A percentile compares a stretch with the other conserved stretches of the same genome.
Conservation (phyloP, 1,140 invertebrate genomes). For the Bombus difficillimus region DNA sequence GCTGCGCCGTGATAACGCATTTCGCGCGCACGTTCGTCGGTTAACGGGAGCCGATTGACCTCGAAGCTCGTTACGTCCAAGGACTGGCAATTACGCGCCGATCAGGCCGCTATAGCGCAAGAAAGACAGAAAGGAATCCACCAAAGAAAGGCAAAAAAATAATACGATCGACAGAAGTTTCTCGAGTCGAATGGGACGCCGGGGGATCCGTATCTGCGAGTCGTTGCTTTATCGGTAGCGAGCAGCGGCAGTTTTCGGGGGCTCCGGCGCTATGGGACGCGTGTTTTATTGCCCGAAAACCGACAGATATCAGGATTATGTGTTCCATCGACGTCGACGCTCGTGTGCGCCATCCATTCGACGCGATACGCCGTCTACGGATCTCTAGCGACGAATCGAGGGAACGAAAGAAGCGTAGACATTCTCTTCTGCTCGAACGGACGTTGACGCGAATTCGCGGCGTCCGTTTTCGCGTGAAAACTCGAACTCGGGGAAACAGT, state of each 20-base stretch:
- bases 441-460: conserved; percentile 35
- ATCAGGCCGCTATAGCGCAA: fast-evolving
- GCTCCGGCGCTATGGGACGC: conserved; percentile 72
- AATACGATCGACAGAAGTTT: neutral
- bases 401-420: conserved; percentile 16
- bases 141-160: too few relatives aligned
- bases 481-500: neutral
- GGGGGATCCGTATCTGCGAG: conserved; percentile 76
- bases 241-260: conserved; percentile 74
- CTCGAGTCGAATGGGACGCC: conserved; percentile 30
- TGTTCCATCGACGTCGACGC: conserved; percentile 67
- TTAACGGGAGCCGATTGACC: conserved; percentile 47
- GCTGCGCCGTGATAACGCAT: conserved; percentile 32
- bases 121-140: neutral
- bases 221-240: conserved; percentile 79
- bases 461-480: neutral
- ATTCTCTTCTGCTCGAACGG: conserved; percentile 28
- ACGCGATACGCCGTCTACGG: neutral
- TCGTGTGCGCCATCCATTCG: neutral
- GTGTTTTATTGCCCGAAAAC: conserved; percentile 84
- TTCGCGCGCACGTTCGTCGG: conserved; percentile 39
- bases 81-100: conserved; percentile 36
- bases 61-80: conserved; percentile 38
- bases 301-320: conserved; percentile 83
- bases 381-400: neutral